These are phyloP conservation scores for Cryptotis parvus DNA, from an alignment of 2,113 vertebrate species.

Conservation along the genomic window DNA sequence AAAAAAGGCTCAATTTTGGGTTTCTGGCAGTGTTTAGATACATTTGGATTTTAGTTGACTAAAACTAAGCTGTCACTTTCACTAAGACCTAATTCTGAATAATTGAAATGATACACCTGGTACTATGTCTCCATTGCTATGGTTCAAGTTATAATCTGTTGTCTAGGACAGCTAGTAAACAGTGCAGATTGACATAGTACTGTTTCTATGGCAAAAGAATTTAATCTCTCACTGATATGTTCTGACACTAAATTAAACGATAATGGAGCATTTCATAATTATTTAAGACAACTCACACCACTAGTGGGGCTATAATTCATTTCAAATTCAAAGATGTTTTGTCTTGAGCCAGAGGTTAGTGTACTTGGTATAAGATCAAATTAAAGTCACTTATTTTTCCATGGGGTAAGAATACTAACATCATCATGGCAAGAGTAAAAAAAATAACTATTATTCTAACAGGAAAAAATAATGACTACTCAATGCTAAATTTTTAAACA, in stretches of 20 bases:
- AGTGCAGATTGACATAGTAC: not conserved
- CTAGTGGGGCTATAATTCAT: not conserved
- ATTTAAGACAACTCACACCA: not conserved
- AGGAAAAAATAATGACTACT: not conserved
- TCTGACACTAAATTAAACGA: constrained; percentile 44
- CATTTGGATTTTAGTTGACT: not conserved
- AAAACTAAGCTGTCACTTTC: not conserved
- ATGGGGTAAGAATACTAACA: not conserved
- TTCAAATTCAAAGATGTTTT: not conserved
- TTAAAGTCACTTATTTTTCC: not conserved
- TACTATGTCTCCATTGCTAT: not conserved
- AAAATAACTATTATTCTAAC: constrained; percentile 4
- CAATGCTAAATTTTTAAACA: constrained; percentile 14
- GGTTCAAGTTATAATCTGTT: not conserved
- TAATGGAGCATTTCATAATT: not conserved
- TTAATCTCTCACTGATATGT: not conserved
- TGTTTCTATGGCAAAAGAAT: not conserved
- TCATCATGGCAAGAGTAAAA: constrained; percentile 24
- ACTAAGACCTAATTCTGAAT: not conserved
- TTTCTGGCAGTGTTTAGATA: not conserved
- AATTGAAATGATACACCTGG: not conserved
- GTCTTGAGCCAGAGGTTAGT: not conserved
- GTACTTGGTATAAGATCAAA: constrained; percentile 21
- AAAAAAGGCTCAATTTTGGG: not conserved
- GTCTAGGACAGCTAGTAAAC: not conserved